These are phyloP conservation scores for Eumerus sabulonum DNA, from an alignment of 2,888 invertebrate genomes.

Conservation along the genomic window DNA sequence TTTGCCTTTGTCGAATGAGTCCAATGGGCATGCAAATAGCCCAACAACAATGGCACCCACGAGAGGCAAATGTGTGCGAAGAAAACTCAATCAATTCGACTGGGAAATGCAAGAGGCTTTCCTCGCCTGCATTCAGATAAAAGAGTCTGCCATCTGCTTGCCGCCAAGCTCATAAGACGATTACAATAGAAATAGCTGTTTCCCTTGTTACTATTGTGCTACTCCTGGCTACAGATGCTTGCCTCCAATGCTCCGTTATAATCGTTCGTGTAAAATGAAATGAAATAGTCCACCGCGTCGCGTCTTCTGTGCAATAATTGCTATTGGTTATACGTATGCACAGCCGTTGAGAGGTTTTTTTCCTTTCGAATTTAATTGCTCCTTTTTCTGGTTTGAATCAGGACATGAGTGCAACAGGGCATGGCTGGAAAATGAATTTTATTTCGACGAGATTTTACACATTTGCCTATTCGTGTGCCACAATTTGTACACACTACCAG, in stretches of 20 bases:
- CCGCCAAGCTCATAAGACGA: neutral
- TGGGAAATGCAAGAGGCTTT: constrained; percentile 45
- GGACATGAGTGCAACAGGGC: constrained; percentile 1
- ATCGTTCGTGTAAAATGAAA: constrained; percentile 38
- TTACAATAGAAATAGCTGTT: constrained; percentile 29
- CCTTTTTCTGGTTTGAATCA: too few species aligned
- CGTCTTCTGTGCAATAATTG: constrained; percentile 38
- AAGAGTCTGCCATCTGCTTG: constrained; percentile 13
- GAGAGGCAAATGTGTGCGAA: constrained; percentile 51
- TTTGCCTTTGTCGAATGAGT: constrained; percentile 2
- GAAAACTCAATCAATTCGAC: constrained; percentile 53
- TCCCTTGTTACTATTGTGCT: neutral
- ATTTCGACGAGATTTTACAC: constrained; percentile 59
- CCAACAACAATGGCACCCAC: constrained; percentile 44
- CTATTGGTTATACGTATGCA: constrained; percentile 53
- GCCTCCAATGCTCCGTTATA: constrained; percentile 12
- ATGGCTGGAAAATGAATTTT: constrained; percentile 38
- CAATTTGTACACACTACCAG: too few species aligned
- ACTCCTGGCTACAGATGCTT: too few species aligned
- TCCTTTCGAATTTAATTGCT: too few species aligned
- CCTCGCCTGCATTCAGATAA: constrained; percentile 34
- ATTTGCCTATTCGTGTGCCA: constrained; percentile 29
- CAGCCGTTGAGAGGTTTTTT: constrained; percentile 33
- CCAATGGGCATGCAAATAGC: constrained; percentile 46
- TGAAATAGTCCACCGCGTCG: constrained; percentile 35